A percentile compares a stretch with the other conserved stretches of the same genome.
phyloP scores from a whole-genome alignment of 2,888 invertebrate genomes.

The Notocelia uddmanniana region DNA sequence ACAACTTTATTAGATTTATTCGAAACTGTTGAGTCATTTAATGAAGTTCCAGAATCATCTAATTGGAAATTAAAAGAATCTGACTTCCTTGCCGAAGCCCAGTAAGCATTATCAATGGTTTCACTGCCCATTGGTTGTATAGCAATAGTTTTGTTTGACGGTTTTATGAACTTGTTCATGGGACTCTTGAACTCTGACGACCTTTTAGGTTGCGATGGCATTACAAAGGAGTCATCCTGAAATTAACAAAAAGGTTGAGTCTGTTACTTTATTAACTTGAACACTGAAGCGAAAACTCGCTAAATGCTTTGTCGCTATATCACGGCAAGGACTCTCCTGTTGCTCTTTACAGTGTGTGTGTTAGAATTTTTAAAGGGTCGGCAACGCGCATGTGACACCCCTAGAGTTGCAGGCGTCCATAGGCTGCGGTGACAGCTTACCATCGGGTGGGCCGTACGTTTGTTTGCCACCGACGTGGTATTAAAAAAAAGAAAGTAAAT shows the following conservation, averaged over 20 bases:
- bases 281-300: no score
- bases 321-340: no score
- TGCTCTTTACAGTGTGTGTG: no score
- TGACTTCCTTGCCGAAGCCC: slow-evolving; percentile 71
- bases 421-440: no score
- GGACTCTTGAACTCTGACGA: slow-evolving; percentile 59
- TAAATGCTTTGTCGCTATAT: no score
- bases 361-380: no score
- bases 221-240: slow-evolving; percentile 77
- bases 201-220: slow-evolving; percentile 64
- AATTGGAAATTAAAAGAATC: slow-evolving; percentile 61
- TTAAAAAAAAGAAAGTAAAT: neutral
- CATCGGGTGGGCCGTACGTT: no score
- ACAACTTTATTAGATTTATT: slow-evolving; percentile 48
- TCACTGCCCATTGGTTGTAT: slow-evolving; percentile 65
- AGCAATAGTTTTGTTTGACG: slow-evolving; percentile 62
- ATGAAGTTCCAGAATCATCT: slow-evolving; percentile 58
- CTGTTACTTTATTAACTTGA: neutral
- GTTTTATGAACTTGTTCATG: slow-evolving; percentile 65
- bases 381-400: no score
- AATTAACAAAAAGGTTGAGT: slow-evolving; percentile 50
- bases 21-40: slow-evolving; percentile 57
- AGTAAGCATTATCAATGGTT: slow-evolving; percentile 69
- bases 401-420: no score
- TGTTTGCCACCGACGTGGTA: no score